These are phyloP conservation scores for Nephrotoma flavescens DNA, from an alignment of 2,888 invertebrate genomes.

Conservation along the genomic window DNA sequence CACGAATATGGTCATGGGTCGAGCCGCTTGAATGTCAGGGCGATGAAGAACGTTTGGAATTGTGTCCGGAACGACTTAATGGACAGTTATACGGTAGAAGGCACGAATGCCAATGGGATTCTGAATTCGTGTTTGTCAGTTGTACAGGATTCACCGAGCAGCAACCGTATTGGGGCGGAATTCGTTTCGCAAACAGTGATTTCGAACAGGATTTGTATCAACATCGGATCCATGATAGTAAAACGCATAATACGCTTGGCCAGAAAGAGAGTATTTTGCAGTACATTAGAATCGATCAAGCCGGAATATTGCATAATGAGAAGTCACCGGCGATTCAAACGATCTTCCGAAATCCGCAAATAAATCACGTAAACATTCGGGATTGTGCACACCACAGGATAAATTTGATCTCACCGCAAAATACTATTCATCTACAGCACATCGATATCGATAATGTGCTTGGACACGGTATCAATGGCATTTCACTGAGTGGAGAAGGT, in stretches of 20 bases:
- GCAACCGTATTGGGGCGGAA: constrained; percentile 82
- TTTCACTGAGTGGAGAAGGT: constrained; percentile 87
- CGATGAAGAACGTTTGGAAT: constrained; percentile 58
- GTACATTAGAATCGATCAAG: constrained; percentile 73
- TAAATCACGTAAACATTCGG: constrained; percentile 68
- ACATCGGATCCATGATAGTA: constrained; percentile 64
- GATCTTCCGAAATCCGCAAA: constrained; percentile 70
- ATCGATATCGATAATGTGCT: constrained; percentile 63
- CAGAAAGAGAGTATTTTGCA: constrained; percentile 61
- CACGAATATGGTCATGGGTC: constrained; percentile 87
- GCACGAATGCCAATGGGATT: constrained; percentile 79
- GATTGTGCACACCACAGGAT: constrained; percentile 84
- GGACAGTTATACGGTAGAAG: constrained; percentile 77
- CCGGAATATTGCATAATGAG: constrained; percentile 90
- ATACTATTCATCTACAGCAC: constrained; percentile 60
- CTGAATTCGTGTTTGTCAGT: constrained; percentile 82
- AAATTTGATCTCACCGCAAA: constrained; percentile 77
- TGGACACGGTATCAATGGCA: constrained; percentile 79
- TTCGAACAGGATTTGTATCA: constrained; percentile 78
- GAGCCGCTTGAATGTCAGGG: constrained; percentile 79
- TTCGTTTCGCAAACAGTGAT: constrained; percentile 78
- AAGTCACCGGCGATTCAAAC: constrained; percentile 86
- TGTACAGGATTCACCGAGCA: constrained; percentile 53
- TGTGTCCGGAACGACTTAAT: constrained; percentile 77
- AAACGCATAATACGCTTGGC: constrained; percentile 56